Evolutionary conservation across 2,797 vertebrate species (phyloP).

Genomic region (Sarcoramphus papa): DNA sequence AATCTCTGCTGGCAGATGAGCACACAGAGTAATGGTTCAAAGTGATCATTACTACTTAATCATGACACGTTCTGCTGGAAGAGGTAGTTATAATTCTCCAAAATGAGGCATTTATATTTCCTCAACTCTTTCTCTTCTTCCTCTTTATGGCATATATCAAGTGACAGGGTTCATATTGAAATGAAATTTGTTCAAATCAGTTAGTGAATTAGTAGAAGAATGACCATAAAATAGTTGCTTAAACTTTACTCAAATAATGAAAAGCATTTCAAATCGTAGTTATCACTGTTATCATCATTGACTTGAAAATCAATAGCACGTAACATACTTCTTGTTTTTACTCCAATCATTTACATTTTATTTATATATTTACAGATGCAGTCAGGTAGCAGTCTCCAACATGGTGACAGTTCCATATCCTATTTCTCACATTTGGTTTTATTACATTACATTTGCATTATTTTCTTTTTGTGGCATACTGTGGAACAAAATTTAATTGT

Average conservation of each 20-base stretch:
- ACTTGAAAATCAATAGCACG: background rate
- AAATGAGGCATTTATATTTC: conserved; percentile 34
- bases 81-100: conserved; percentile 11
- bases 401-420: background rate
- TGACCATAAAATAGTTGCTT: background rate
- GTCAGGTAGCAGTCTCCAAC: background rate
- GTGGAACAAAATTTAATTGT: background rate
- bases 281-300: background rate
- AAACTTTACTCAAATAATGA: conserved; percentile 1
- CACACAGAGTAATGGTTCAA: conserved; percentile 2
- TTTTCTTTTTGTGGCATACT: background rate
- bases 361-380: background rate
- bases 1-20: conserved; percentile 33
- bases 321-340: background rate
- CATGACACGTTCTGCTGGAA: background rate
- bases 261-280: background rate
- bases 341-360: background rate
- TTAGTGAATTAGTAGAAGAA: background rate
- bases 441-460: background rate
- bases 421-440: background rate
- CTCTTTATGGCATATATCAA: background rate
- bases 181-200: background rate
- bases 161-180: conserved; percentile 5
- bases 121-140: conserved; percentile 13
- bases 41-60: conserved; percentile 38